Base-by-base conservation (phyloP, 2,797 vertebrate genomes). In the Atherinosoma microstoma region DNA sequence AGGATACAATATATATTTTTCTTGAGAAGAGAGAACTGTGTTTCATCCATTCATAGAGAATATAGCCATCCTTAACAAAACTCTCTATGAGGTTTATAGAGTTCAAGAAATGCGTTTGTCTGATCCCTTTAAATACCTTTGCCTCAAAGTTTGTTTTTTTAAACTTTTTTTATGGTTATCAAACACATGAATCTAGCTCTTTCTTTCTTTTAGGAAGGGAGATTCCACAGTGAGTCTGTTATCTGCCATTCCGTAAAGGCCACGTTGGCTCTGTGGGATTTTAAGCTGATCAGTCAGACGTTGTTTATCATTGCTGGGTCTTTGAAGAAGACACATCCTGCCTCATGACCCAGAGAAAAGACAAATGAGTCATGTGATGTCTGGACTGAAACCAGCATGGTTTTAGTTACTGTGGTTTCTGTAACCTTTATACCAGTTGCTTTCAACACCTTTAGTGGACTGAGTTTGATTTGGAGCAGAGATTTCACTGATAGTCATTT, bases 241-340 rank as follows among this genome's bases (percentile, higher is more conserved):
- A 76, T 87, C 73, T 75, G 13, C 42, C 53, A 65, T 75, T 80
- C 72, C 59, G 75, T 64, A 32, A 61, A 79, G 67, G 32, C 56
- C 64, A 76, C 71, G 60, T 83, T 73, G 64, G 51, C 70, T 68
- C 72, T 57, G 58, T 76, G 70, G 76, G 76, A 81, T 76, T 84
- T 76, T 32, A 59, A 87, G 71, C 78, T 73, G 68, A 89, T 78
- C 78, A 53, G 62, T 75, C 64, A 84, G 81, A 76, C 80, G 57
- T 47, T 85, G 91, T 91, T 94, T 93, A 86, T 92, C 85, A 84
- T 87, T 64, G 42, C 78, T 66, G 73, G 73, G 60, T 47, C 79
- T 90, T 92, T 92, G 84, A 92, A 90, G 80, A 75, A 51, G 81
- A 78, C 63, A 79, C 85, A 83, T 92, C 87, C 90, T 90, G 88